Evolutionary conservation across 2,888 invertebrate genomes (phyloP).

Genomic region (Diloba caeruleocephala): DNA sequence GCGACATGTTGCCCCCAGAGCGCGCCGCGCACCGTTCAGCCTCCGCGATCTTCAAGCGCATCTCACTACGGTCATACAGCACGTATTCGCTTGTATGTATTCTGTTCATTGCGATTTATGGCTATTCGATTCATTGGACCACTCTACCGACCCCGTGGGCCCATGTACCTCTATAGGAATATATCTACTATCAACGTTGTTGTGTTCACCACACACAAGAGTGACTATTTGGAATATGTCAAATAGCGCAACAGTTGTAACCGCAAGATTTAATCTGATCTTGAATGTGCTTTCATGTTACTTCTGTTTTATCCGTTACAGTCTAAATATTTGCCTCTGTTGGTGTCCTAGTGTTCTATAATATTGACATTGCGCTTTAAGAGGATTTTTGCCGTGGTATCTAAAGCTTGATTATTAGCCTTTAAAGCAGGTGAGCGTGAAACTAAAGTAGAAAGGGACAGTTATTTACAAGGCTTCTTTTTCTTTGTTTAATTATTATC

Average conservation of each 20-base stretch:
- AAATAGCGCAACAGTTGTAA: background rate
- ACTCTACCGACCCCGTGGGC: conserved; percentile 10
- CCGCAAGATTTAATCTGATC: background rate
- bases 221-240: background rate
- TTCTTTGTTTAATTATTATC: too few species aligned
- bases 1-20: conserved; percentile 85
- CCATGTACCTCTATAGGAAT: conserved; percentile 5
- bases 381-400: conserved; percentile 13
- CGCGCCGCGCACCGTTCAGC: conserved; percentile 79
- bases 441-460: too few species aligned
- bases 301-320: too few species aligned
- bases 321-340: conserved; percentile 2
- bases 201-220: too few species aligned
- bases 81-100: conserved; percentile 87
- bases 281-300: too few species aligned
- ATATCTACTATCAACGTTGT: conserved; percentile 1
- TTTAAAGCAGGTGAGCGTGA: conserved; percentile 27
- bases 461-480: too few species aligned
- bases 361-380: background rate
- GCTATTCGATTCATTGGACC: conserved; percentile 4
- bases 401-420: conserved; percentile 8
- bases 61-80: conserved; percentile 82
- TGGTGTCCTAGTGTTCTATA: conserved; percentile 4
- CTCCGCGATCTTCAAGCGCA: conserved; percentile 83
- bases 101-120: conserved; percentile 5